Evolutionary conservation across 2,888 invertebrate genomes (phyloP), one percentile per base, ranked within the genome.

Genomic region (Athalia cordata): DNA sequence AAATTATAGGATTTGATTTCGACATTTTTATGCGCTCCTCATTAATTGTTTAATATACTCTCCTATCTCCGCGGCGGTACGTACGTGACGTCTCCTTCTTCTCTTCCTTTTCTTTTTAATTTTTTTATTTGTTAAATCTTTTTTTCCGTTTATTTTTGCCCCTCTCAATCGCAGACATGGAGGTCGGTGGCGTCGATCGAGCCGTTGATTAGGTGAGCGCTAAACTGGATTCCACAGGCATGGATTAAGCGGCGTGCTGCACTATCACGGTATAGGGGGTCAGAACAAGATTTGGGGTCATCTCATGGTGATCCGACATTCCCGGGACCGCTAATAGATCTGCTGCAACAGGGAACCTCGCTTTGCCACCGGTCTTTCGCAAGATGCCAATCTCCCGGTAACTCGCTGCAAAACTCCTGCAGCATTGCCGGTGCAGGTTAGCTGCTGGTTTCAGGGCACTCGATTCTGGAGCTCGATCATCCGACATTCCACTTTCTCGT

Each of bases 241-340:
- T 68, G 68, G 68, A 68, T 68, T 68, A 68, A 68, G 68, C 68
- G 68, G 68, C 68, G 52, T 68, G 61, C 61, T 61, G 9, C 52
- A 55, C 15, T 68, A 68, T 68, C 68, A 68, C 68, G 68, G 67
- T 52, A 4, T 29, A 15, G 52, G 67, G 29, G 67, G 29, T 29
- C 29, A 29, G 29, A 2, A 29, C 29, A 29, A 29, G 29, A 29
- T 29, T 29, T 29, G 29, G 29, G 29, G 67, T 67, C 67, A 67
- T 15, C 15, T 7, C 15, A 29, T 52, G 67, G 15, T 68, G 68
- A 68, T 68, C 68, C 29, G 68, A 68, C 68, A 68, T 68, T 68
- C 68, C 55, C 29, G 29, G 29, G 29, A 29, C 68, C 68, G 68
- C 68, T 68, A 55, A 68, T 68, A 68, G 68, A 68, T 68, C 68